Base-by-base conservation (phyloP, 2,888 invertebrate species). In the Allygus modestus region DNA sequence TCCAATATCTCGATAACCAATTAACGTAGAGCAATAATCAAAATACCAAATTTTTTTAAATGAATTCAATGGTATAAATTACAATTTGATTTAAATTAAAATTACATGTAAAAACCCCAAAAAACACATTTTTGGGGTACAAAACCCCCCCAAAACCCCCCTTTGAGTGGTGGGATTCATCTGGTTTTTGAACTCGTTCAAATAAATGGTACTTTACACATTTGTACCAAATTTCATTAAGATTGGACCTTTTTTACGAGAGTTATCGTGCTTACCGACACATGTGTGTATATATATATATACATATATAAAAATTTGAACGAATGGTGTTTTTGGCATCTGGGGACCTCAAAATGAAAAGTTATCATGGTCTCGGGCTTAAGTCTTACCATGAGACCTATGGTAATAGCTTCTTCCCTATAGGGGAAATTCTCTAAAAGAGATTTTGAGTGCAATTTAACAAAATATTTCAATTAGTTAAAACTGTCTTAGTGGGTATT, bases 41-140 rank as follows among this genome's bases (percentile, higher is more conserved):
- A 58, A 9, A 58, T 58, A 58, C 58, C 12, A 58, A 58, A 58
- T 58, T 58, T 58, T 58, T 58, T 26, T 12, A 58, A 20, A 9
- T 58, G 11, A 12, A 12, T 58, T 23, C 5, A 58, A 58, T 23
- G 58, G 58, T 26, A 0, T 15, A 2, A 23, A 2, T 9, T 4
- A 58, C 1, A 51, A 58, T 9, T 58, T 23, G 58, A 4, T 20
- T 2, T 20, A 58, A 20, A 20, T 58, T 58, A 23, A 9, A 9
- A 9, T 23, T 58, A 1, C 2, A 46, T 46, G 7, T 17, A 46
- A 46, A 46, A 46, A 46, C 1, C 15, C 17, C 46, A 46, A 46
- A 46, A 46, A 46, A 11, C 46, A 4, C 12, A 15, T 46, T 46
- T 46, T 46, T 17, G 17, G 15, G 15, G 1, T 7, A 2, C 1